Conservation (phyloP, 2,797 vertebrate genomes). For the Tachyglossus aculeatus region DNA sequence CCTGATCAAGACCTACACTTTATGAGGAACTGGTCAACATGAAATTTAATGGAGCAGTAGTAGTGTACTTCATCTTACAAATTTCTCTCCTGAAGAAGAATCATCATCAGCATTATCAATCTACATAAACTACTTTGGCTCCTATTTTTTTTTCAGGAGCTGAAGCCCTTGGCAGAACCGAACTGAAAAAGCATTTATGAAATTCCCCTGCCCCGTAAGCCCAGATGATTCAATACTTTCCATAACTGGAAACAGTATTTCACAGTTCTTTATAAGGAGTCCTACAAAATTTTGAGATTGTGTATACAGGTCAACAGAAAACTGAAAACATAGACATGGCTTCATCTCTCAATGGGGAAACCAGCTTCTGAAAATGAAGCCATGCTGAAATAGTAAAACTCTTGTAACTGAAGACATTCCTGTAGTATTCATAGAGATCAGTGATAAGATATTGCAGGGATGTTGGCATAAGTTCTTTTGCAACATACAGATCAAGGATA, state of each 20-base stretch:
- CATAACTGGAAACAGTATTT: neutral
- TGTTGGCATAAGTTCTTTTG: neutral
- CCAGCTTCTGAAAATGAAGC: neutral
- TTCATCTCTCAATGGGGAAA: neutral
- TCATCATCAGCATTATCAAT: conserved; percentile 47
- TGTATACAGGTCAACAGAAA: neutral
- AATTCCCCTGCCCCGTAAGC: no score
- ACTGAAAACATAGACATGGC: neutral
- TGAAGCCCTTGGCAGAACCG: neutral
- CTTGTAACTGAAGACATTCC: neutral
- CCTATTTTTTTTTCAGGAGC: conserved; percentile 45
- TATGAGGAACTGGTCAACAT: conserved; percentile 45
- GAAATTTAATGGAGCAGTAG: conserved; percentile 31
- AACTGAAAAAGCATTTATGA: no score
- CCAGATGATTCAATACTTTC: neutral
- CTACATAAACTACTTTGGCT: conserved; percentile 31
- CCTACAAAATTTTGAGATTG: neutral
- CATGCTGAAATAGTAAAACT: neutral
- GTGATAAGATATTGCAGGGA: neutral
- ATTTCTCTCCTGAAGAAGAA: conserved; percentile 36
- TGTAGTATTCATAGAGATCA: no score
- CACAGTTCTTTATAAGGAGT: neutral
- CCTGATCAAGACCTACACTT: conserved; percentile 44
- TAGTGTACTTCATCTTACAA: conserved; percentile 43
- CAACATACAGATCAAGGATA: neutral